Evolutionary conservation across 2,113 vertebrate genomes (phyloP).

Genomic region (Kryptolebias marmoratus): DNA sequence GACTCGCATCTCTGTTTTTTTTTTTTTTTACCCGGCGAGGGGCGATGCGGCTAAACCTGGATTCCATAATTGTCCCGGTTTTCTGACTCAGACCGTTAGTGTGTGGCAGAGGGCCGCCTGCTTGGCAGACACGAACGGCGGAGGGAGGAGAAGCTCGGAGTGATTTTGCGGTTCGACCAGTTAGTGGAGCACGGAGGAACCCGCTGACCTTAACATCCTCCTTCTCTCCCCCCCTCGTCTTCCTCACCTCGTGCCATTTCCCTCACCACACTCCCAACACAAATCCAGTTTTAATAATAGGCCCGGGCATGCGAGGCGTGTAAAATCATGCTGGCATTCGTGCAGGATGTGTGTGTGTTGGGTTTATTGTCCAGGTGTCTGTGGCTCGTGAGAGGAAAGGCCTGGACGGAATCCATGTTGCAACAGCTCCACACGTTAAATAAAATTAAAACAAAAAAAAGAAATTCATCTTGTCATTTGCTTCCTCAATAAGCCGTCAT

Average conservation of each 20-base stretch:
- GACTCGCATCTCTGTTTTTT: conserved; percentile 40
- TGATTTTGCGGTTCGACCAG: conserved; percentile 68
- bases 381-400: conserved; percentile 30
- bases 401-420: conserved; percentile 30
- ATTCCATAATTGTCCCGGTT: conserved; percentile 62
- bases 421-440: conserved; percentile 11
- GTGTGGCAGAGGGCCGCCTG: conserved; percentile 68
- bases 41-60: conserved; percentile 65
- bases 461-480: too few species aligned
- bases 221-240: conserved; percentile 35
- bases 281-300: conserved; percentile 60
- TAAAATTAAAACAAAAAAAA: too few species aligned
- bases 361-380: conserved; percentile 52
- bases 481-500: neutral
- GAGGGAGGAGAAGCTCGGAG: conserved; percentile 40
- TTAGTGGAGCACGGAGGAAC: conserved; percentile 68
- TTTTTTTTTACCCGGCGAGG: conserved; percentile 33
- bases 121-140: conserved; percentile 40
- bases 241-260: conserved; percentile 36
- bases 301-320: conserved; percentile 51
- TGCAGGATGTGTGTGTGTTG: conserved; percentile 12
- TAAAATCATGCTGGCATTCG: conserved; percentile 19
- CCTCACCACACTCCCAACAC: conserved; percentile 61
- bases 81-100: conserved; percentile 67
- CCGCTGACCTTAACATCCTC: conserved; percentile 65